Percentiles rank a stretch among this genome's conserved stretches.
Evolutionary conservation across 2,888 invertebrate genomes (phyloP).

Genomic region (Leucophenga montana): DNA sequence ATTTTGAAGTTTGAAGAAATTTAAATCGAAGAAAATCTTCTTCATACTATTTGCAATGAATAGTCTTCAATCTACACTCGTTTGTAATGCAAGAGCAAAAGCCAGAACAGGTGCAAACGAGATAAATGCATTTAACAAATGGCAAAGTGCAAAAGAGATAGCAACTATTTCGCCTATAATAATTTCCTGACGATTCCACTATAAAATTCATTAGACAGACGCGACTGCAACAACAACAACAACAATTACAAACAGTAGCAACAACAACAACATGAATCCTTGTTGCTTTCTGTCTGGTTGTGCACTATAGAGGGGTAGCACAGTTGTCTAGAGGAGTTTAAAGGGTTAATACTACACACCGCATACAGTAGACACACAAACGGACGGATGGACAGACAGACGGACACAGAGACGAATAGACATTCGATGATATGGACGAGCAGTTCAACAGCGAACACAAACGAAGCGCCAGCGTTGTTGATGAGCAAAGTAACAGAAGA

Average conservation of each 20-base stretch:
- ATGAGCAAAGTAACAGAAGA: not conserved
- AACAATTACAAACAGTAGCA: not conserved
- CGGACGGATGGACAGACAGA: not conserved
- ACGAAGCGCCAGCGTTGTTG: constrained; percentile 11
- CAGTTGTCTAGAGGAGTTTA: not conserved
- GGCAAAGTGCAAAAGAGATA: not conserved
- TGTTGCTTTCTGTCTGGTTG: not conserved
- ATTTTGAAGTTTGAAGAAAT: no score
- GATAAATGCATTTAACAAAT: not conserved
- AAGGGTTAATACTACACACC: constrained; percentile 13
- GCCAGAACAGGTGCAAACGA: not conserved
- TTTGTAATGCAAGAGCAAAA: no score
- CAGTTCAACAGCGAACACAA: not conserved
- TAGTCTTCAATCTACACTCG: no score
- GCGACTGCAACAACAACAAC: constrained; percentile 29
- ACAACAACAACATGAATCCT: not conserved
- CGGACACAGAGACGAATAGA: not conserved
- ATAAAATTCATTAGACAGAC: constrained; percentile 68
- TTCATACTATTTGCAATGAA: no score
- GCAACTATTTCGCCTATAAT: constrained; percentile 31
- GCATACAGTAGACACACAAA: not conserved
- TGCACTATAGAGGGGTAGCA: not conserved
- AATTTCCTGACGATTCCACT: constrained; percentile 54
- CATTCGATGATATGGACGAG: not conserved
- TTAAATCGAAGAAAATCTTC: no score